A percentile compares a stretch with the other conserved stretches of the same genome.
These are phyloP conservation scores for Scaptomyza caliginosa DNA, from an alignment of 2,888 invertebrate species.

Conservation along the genomic window DNA sequence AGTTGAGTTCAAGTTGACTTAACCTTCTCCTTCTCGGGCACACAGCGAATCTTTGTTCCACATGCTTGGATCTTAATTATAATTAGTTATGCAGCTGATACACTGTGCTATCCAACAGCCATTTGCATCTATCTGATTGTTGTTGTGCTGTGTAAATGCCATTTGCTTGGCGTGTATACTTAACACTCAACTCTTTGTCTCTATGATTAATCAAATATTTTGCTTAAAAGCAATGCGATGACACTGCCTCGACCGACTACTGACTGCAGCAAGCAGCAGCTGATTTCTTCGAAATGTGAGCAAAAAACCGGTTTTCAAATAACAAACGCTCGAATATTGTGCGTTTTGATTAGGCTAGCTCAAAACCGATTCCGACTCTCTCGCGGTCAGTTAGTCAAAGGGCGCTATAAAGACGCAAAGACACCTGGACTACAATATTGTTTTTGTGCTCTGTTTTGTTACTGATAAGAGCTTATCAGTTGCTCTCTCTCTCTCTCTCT, in stretches of 20 bases:
- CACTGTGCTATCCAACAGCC: not conserved
- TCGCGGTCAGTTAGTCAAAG: conserved; percentile 2
- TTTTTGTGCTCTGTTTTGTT: conserved; percentile 2
- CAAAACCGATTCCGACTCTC: not conserved
- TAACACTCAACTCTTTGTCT: conserved; percentile 36
- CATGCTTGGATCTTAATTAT: conserved; percentile 46
- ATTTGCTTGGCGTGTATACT: conserved; percentile 49
- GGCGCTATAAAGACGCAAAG: conserved; percentile 1
- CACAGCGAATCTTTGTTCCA: conserved; percentile 24
- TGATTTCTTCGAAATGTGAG: conserved; percentile 25
- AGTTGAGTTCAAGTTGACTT: conserved; percentile 31
- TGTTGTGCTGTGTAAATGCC: conserved; percentile 44
- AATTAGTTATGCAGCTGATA: conserved; percentile 59
- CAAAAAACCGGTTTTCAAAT: conserved; percentile 58
- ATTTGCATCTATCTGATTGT: too few relatives aligned
- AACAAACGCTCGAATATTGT: conserved; percentile 24
- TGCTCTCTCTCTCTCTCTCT: not conserved
- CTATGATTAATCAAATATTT: conserved; percentile 73
- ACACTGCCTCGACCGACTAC: conserved; percentile 1
- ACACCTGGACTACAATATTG: conserved; percentile 32
- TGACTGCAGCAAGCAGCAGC: conserved; percentile 8
- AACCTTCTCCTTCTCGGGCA: too few relatives aligned
- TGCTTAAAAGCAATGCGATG: conserved; percentile 43
- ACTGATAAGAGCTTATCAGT: conserved; percentile 75
- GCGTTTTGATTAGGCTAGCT: conserved; percentile 28